Evolutionary conservation across 2,888 invertebrate species (phyloP), one percentile per base, ranked within the genome.

Genomic region (Osmoderma eremita): DNA sequence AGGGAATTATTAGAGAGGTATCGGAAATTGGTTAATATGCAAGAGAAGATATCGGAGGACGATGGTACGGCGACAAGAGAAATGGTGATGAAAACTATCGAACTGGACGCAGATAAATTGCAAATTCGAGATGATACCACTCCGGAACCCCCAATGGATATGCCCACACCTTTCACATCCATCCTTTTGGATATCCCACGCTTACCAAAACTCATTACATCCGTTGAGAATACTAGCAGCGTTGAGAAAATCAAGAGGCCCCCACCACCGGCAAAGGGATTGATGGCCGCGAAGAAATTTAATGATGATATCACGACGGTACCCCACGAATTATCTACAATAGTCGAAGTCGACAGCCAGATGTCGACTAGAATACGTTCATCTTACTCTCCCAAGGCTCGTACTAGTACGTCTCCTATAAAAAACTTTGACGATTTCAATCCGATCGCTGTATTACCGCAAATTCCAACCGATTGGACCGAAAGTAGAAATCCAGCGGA

Each of bases 311-410:
- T 79, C 39, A 75, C 75, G 8, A 53, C 74, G 13, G 67, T 75
- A 15, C 80, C 82, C 2, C 82, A 83, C 67, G 82, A 83, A 73
- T 72, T 83, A 58, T 82, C 82, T 1, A 81, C 81, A 0, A 83
- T 83, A 45, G 73, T 74, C 2, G 83, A 83, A 76, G 78, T 77
- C 2, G 83, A 83, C 48, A 82, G 79, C 67, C 78, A 79, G 62
- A 0, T 76, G 3, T 79, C 79, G 1, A 75, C 77, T 1, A 77
- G 72, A 70, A 62, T 73, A 1, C 68, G 69, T 0, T 42, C 49
- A 22, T 71, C 73, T 5, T 68, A 67, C 50, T 72, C 71, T 51
- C 67, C 72, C 2, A 67, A 68, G 17, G 45, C 20, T 48, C 18
- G 22, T 10, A 24, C 18, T 13, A n/a, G 15, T 49, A 50, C 13